A percentile compares a stretch with the other conserved stretches of the same genome.
Evolutionary conservation across 2,797 vertebrate genomes (phyloP).

Genomic region (Xenentodon cancila): DNA sequence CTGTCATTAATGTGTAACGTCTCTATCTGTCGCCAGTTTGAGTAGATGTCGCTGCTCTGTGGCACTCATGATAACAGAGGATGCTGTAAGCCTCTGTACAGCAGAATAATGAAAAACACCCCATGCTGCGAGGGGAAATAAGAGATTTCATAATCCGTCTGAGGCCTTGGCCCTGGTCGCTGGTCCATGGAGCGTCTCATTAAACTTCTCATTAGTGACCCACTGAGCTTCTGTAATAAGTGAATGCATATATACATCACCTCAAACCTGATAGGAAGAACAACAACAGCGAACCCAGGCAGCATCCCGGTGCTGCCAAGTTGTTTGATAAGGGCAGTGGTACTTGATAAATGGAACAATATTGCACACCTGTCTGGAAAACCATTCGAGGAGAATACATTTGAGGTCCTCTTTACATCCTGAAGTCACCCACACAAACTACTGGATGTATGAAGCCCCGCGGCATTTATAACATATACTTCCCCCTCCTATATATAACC

Average conservation of each 20-base stretch:
- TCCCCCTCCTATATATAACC: conserved; percentile 1
- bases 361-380: conserved; percentile 40
- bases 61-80: conserved; percentile 56
- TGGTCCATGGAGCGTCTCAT: conserved; percentile 73
- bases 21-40: conserved; percentile 32
- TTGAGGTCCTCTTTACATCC: not conserved
- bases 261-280: conserved; percentile 62
- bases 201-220: conserved; percentile 83
- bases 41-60: conserved; percentile 37
- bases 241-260: conserved; percentile 77
- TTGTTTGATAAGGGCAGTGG: conserved; percentile 53
- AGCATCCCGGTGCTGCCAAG: conserved; percentile 43
- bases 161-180: conserved; percentile 65
- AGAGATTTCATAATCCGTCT: conserved; percentile 77
- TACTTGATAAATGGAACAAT: conserved; percentile 48
- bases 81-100: conserved; percentile 50
- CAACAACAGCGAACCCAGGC: conserved; percentile 44
- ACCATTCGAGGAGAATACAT: conserved; percentile 6
- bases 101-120: conserved; percentile 71
- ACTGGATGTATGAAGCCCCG: not conserved
- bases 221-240: conserved; percentile 77
- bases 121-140: conserved; percentile 75
- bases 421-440: conserved; percentile 4
- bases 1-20: conserved; percentile 48
- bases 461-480: not conserved